These are phyloP conservation scores for Eriosoma lanigerum DNA, from an alignment of 1,140 invertebrate species.

Conservation along the genomic window DNA sequence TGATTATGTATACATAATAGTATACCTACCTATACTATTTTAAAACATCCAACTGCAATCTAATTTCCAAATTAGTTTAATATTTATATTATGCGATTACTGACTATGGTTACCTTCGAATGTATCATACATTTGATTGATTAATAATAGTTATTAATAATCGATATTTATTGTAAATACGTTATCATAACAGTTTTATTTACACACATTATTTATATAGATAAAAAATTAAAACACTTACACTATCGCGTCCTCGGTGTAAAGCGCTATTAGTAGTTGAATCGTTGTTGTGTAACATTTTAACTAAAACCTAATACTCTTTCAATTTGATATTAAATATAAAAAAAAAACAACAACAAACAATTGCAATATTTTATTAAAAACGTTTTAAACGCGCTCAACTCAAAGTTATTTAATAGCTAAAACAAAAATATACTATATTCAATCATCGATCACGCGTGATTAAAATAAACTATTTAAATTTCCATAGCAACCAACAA, in stretches of 20 bases:
- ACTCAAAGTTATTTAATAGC: no score
- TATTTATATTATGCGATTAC: no score
- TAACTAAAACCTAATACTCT: not conserved
- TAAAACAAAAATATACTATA: no score
- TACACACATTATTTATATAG: not conserved
- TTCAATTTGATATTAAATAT: not conserved
- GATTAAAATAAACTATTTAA: not conserved
- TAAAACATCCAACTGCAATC: no score
- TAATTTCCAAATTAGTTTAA: no score
- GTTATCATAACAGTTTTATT: conserved; percentile 6
- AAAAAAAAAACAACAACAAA: no score
- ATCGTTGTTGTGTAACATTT: conserved; percentile 4
- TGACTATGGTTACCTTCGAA: no score
- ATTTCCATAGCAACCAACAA: conserved; percentile 34
- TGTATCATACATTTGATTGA: not conserved
- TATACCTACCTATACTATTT: no score
- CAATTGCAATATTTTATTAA: no score
- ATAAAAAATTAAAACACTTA: conserved; percentile 9
- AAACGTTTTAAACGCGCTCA: no score
- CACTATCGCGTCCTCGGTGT: conserved; percentile 35
- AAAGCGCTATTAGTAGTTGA: not conserved
- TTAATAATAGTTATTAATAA: no score
- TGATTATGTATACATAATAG: no score
- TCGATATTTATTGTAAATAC: not conserved
- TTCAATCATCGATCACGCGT: conserved; percentile 18